phyloP scores from a whole-genome alignment of 37 sponge, comb jelly and placozoan genomes.

The Tethya wilhelma region DNA sequence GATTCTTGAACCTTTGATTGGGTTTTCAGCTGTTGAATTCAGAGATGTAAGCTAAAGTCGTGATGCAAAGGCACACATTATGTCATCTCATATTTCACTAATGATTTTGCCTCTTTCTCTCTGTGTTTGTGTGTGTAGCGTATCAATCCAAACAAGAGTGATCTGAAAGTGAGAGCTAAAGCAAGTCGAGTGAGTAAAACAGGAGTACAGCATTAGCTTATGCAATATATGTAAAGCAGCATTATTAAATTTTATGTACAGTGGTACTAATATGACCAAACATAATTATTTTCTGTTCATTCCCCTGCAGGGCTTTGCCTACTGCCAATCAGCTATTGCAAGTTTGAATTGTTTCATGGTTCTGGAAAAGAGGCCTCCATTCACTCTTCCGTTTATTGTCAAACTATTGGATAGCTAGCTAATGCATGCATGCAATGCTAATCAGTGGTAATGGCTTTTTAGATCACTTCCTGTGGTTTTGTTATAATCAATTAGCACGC shows the following conservation, averaged over 20 bases:
- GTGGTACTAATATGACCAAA: too few species aligned
- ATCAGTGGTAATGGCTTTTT: too few species aligned
- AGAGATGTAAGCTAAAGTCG: slow-evolving; percentile 44
- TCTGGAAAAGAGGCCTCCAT: not conserved
- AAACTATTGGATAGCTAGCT: slow-evolving; percentile 5
- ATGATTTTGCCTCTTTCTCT: too few species aligned
- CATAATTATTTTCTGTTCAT: too few species aligned
- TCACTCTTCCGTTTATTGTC: slow-evolving; percentile 5
- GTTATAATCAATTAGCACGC: too few species aligned
- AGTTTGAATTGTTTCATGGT: slow-evolving; percentile 51
- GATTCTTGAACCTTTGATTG: slow-evolving; percentile 45
- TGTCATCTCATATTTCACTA: too few species aligned
- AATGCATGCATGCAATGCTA: too few species aligned
- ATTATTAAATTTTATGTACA: too few species aligned
- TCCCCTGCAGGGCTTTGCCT: slow-evolving; percentile 47
- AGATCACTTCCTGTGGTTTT: too few species aligned
- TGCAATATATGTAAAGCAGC: too few species aligned
- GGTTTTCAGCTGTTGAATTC: slow-evolving; percentile 46
- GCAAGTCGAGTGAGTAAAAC: slow-evolving; percentile 3
- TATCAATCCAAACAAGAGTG: slow-evolving; percentile 2
- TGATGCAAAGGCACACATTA: too few species aligned
- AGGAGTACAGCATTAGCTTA: too few species aligned
- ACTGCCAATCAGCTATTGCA: slow-evolving; percentile 30
- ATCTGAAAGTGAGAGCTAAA: slow-evolving; percentile 5
- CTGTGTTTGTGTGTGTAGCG: not conserved